phyloP scores from a whole-genome alignment of 2,113 vertebrate genomes.

The Aleadryas rufinucha region DNA sequence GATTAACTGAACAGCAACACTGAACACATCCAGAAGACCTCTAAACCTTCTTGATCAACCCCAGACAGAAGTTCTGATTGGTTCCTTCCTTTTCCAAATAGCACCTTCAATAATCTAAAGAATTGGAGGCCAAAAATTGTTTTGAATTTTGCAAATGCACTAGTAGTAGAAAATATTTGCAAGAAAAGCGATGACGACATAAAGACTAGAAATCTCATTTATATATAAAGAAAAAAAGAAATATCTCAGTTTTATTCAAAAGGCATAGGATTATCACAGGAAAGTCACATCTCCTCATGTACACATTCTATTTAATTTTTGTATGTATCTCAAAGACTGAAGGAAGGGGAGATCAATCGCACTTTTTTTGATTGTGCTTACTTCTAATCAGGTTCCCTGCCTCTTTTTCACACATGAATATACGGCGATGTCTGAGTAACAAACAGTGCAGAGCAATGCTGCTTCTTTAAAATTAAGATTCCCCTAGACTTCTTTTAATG shows the following conservation, averaged over 20 bases:
- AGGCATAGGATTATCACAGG: background rate
- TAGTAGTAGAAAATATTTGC: background rate
- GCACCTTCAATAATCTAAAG: background rate
- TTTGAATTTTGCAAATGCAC: background rate
- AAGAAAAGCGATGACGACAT: background rate
- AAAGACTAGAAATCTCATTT: background rate
- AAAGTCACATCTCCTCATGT: background rate
- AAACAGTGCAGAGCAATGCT: background rate
- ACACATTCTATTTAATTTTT: background rate
- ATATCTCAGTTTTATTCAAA: background rate
- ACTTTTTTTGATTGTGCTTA: background rate
- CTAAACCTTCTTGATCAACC: background rate
- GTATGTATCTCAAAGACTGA: background rate
- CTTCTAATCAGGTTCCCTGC: background rate
- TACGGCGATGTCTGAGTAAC: background rate
- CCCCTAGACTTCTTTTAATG: background rate
- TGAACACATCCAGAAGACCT: background rate
- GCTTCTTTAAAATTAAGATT: slow-evolving; percentile 26
- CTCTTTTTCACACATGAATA: background rate
- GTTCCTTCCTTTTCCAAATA: background rate
- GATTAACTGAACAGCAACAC: background rate
- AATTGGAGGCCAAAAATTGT: background rate
- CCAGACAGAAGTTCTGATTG: background rate
- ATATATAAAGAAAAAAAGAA: background rate
- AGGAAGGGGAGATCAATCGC: background rate